Percentiles rank a stretch among this genome's conserved stretches.
Conservation (phyloP, 2,797 vertebrate genomes). For the Parotocinclus haroldoi region DNA sequence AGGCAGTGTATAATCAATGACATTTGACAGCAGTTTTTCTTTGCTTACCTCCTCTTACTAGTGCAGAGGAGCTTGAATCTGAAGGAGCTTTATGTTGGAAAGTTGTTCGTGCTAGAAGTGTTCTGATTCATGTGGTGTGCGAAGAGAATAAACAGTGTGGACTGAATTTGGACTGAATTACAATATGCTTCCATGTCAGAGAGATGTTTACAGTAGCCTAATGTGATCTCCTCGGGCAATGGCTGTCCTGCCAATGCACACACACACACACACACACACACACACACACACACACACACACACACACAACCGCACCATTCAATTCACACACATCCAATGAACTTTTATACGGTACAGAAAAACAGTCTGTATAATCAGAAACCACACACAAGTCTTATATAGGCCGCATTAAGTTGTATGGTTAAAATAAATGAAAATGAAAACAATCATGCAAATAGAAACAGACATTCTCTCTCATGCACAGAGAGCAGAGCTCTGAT, state of each 20-base stretch:
- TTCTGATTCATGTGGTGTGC: slow-evolving; percentile 41
- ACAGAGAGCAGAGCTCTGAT: slow-evolving; percentile 21
- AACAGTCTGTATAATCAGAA: too few relatives aligned
- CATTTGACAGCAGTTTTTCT: slow-evolving; percentile 10
- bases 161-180: slow-evolving; percentile 42
- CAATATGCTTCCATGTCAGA: slow-evolving; percentile 46
- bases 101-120: slow-evolving; percentile 29
- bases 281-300: neutral
- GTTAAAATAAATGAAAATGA: neutral
- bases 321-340: too few relatives aligned
- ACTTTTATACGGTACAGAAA: too few relatives aligned
- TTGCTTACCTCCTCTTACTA: slow-evolving; percentile 12
- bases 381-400: neutral
- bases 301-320: neutral
- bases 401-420: neutral
- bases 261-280: slow-evolving; percentile 12
- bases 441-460: slow-evolving; percentile 10
- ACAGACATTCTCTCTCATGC: slow-evolving; percentile 21
- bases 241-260: slow-evolving; percentile 35
- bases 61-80: slow-evolving; percentile 8
- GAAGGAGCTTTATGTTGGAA: slow-evolving; percentile 30
- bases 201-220: slow-evolving; percentile 56
- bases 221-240: slow-evolving; percentile 45
- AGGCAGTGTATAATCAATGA: neutral
- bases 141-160: slow-evolving; percentile 38